Evolutionary conservation across 2,113 vertebrate genomes (phyloP).

Genomic region (Trogon surrucura): DNA sequence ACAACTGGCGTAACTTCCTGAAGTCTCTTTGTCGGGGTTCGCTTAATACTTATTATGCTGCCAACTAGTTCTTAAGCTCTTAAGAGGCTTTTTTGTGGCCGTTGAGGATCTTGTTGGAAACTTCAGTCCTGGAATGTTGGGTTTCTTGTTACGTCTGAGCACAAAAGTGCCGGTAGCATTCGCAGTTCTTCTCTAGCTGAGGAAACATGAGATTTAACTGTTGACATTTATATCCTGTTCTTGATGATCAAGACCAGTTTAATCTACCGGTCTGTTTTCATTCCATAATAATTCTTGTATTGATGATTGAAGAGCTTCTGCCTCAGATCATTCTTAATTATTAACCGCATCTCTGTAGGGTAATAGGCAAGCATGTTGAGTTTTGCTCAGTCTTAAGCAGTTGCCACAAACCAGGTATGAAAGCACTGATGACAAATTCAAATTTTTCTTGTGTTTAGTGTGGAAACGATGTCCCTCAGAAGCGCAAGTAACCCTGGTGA

Average conservation of each 20-base stretch:
- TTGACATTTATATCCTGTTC: background rate
- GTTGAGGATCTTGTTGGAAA: background rate
- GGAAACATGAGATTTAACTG: background rate
- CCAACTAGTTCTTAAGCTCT: background rate
- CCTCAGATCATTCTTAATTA: background rate
- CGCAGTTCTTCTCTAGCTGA: background rate
- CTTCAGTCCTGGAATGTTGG: background rate
- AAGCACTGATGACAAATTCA: background rate
- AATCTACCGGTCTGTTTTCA: background rate
- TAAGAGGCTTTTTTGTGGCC: background rate
- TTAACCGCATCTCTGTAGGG: background rate
- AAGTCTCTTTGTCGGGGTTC: background rate
- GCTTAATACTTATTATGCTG: background rate
- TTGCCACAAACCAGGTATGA: background rate
- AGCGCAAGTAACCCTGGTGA: slow-evolving; percentile 79
- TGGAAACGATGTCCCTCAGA: slow-evolving; percentile 90
- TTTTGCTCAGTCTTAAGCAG: background rate
- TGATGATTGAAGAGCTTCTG: background rate
- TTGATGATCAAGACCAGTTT: background rate
- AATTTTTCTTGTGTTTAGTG: slow-evolving; percentile 64
- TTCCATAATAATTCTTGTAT: background rate
- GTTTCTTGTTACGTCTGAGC: background rate
- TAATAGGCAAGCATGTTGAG: background rate
- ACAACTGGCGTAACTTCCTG: background rate
- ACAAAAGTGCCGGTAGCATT: background rate